Evolutionary conservation across 2,888 invertebrate genomes (phyloP), one percentile per base, ranked within the genome.

Genomic region (Drosophila neotestacea): DNA sequence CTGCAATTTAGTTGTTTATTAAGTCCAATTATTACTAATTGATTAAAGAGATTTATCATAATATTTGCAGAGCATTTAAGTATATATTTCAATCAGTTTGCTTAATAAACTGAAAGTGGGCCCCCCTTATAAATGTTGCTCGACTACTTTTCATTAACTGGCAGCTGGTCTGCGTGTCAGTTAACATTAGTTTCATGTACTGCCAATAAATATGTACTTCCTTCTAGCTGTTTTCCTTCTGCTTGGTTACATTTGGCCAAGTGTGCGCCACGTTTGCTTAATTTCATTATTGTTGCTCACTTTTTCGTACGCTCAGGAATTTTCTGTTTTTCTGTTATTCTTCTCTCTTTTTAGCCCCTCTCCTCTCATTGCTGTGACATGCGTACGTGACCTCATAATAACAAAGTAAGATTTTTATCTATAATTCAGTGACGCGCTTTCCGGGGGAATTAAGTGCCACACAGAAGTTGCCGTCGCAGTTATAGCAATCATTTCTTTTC

Each of bases 321-420:
- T 27, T 60, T 46, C 42, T 58, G 44, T 16, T 28, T 44, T 41
- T 32, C 36, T 34, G 32, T 54, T 63, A 30, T 42, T 16, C 52
- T 44, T 46, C 39, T 46, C 42, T 52, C 42, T 22, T 6, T 22
- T 38, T 4, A 13, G 3, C 11, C 42, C 22, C 16, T 13, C 42
- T 44, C 38, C 22, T 22, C 11, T 22, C 44, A 38, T 6, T 48
- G 42, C 39, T 61, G 50, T 62, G 51, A 55, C 67, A 56, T 67
- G 88, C 86, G 89, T 89, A 85, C 85, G 85, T 85, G 85, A 85
- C 89, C 89, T 82, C 86, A 85, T 85, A 88, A 80, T 85, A 82
- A 73, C 65, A 73, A 34, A 85, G 88, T 80, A 88, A 88, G 85
- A 85, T 85, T 89, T 85, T 74, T 88, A 85, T 85, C 85, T 89